Evolutionary conservation across 2,113 vertebrate genomes (phyloP).

Genomic region (Piaya cayana): DNA sequence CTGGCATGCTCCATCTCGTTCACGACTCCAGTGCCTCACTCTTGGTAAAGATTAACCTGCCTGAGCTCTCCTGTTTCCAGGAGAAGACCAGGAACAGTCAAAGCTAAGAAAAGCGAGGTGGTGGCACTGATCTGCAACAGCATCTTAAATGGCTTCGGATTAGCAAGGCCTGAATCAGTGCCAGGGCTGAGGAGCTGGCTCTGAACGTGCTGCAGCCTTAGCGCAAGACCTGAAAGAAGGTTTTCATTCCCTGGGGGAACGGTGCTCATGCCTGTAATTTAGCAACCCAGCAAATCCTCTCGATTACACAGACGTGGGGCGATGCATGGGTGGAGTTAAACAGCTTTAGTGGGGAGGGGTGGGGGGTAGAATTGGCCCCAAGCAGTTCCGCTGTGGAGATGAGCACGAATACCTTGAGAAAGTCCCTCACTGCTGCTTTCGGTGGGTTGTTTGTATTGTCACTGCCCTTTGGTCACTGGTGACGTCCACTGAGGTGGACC

Average conservation of each 20-base stretch:
- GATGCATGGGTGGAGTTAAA: neutral
- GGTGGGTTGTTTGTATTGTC: neutral
- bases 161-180: rapidly evolving
- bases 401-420: neutral
- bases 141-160: neutral
- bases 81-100: neutral
- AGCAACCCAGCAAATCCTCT: neutral
- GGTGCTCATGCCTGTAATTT: neutral
- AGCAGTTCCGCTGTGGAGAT: rapidly evolving
- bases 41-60: neutral
- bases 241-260: neutral
- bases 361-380: neutral
- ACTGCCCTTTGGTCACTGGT: neutral
- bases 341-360: neutral
- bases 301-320: rapidly evolving
- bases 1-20: neutral
- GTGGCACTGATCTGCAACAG: neutral
- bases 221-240: neutral
- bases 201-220: neutral
- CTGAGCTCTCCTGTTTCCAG: neutral
- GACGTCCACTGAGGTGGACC: neutral
- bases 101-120: neutral
- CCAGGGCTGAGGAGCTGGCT: neutral
- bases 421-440: neutral
- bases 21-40: neutral